Percentiles rank a stretch among this genome's conserved stretches.
phyloP scores from a whole-genome alignment of 2,797 vertebrate genomes.

The Cirrhinus mrigala region DNA sequence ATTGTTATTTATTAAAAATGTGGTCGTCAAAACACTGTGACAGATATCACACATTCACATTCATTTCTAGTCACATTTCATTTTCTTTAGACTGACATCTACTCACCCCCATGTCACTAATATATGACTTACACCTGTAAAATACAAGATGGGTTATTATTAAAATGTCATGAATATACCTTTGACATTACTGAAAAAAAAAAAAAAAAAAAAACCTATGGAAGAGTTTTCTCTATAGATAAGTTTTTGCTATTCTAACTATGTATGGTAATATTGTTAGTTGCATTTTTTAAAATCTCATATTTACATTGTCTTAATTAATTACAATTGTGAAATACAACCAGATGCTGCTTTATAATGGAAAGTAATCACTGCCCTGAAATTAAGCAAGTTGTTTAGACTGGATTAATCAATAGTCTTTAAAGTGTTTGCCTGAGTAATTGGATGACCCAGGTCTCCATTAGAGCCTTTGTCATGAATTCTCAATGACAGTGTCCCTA shows the following conservation, averaged over 20 bases:
- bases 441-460: not conserved
- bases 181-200: no score
- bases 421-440: slow-evolving; percentile 3
- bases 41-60: no score
- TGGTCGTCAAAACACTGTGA: not conserved
- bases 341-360: not conserved
- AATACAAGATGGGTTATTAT: not conserved
- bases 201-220: no score
- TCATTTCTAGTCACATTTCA: not conserved
- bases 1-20: no score
- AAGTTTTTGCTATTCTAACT: not conserved
- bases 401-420: not conserved
- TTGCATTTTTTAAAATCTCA: not conserved
- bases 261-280: not conserved
- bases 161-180: not conserved
- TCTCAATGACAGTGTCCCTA: not conserved
- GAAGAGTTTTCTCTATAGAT: not conserved
- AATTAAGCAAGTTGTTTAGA: not conserved
- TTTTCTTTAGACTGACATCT: not conserved
- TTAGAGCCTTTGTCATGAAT: not conserved
- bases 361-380: not conserved
- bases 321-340: not conserved
- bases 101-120: not conserved
- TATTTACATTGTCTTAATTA: not conserved
- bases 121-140: not conserved